Conservation (phyloP, 2,113 vertebrate genomes). For the Stigmatopora nigra region DNA sequence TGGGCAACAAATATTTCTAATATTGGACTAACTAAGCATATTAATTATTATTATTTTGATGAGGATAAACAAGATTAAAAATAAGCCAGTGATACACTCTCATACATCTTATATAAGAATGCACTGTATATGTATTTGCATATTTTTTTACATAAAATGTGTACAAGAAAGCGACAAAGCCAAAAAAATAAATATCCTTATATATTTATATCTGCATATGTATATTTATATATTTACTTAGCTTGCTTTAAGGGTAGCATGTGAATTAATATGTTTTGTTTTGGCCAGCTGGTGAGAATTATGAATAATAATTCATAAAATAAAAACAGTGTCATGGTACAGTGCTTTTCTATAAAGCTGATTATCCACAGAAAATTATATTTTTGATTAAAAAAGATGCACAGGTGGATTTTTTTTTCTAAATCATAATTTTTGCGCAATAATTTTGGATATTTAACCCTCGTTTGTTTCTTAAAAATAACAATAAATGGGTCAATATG, state of each 20-base stretch:
- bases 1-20: constrained; percentile 4
- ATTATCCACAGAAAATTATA: neutral
- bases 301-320: constrained; percentile 8
- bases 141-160: constrained; percentile 65
- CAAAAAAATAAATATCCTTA: constrained; percentile 85
- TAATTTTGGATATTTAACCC: constrained; percentile 41
- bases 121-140: constrained; percentile 59
- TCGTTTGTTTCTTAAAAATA: too few relatives aligned
- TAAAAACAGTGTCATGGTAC: constrained; percentile 11
- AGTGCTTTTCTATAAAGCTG: constrained; percentile 8
- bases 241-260: constrained; percentile 82
- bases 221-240: constrained; percentile 65
- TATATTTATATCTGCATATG: constrained; percentile 62
- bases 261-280: constrained; percentile 43
- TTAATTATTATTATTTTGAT: constrained; percentile 20
- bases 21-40: constrained; percentile 12
- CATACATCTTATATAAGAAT: constrained; percentile 64
- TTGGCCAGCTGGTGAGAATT: constrained; percentile 37
- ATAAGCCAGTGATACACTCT: constrained; percentile 60
- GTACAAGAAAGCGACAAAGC: constrained; percentile 69
- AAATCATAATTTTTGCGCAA: constrained; percentile 12
- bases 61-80: constrained; percentile 35
- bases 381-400: neutral
- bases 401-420: constrained; percentile 12
- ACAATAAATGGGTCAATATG: too few relatives aligned